phyloP scores from a whole-genome alignment of 1,140 invertebrate species.

The Battus philenor region DNA sequence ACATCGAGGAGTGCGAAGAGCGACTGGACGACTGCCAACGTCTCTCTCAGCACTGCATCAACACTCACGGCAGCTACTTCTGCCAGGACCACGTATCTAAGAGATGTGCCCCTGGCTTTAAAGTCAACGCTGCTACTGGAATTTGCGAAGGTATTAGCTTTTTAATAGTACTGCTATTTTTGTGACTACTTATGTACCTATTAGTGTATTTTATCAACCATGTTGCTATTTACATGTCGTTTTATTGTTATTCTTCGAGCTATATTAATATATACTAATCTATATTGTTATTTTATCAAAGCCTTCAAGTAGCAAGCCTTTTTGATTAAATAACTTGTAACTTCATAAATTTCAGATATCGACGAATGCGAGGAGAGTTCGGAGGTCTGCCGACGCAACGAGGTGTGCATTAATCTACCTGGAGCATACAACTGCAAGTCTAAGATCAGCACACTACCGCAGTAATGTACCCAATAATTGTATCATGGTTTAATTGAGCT shows the following conservation, averaged over 20 bases:
- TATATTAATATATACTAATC: no score
- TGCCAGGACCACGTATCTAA: conserved; percentile 80
- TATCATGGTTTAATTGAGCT: no score
- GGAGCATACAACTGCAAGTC: conserved; percentile 84
- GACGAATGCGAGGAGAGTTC: conserved; percentile 83
- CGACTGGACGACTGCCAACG: conserved; percentile 79
- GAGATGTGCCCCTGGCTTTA: conserved; percentile 82
- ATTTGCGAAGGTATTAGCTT: conserved; percentile 77
- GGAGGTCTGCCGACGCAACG: conserved; percentile 79
- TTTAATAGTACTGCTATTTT: no score
- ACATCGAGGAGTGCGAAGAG: conserved; percentile 84
- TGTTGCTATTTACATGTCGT: no score
- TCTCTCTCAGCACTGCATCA: conserved; percentile 81
- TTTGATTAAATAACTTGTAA: no score
- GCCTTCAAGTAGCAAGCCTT: no score
- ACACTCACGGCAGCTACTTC: conserved; percentile 82
- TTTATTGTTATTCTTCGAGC: no score
- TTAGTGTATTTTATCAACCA: no score
- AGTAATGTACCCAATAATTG: conserved; percentile 37
- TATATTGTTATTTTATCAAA: no score
- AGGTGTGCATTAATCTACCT: conserved; percentile 83
- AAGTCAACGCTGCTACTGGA: conserved; percentile 76
- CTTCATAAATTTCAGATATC: conserved; percentile 79
- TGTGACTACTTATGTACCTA: no score
- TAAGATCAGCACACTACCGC: conserved; percentile 68